phyloP scores from a whole-genome alignment of 2,113 vertebrate species.

The Gambusia affinis region DNA sequence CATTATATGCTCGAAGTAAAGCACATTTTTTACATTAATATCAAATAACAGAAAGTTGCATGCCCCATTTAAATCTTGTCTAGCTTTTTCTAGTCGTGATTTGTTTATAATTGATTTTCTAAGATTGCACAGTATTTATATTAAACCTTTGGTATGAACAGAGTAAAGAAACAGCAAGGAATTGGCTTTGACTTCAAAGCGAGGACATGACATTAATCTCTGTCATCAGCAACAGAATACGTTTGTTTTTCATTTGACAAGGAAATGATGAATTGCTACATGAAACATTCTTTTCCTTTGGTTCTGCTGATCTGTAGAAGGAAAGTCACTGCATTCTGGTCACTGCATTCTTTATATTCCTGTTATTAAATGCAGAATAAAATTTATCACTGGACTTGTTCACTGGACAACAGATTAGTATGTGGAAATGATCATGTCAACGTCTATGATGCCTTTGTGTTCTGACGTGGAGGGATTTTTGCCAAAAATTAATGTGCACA shows the following conservation, averaged over 20 bases:
- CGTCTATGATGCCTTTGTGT: constrained; percentile 11
- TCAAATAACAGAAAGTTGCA: not conserved
- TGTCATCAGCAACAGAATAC: not conserved
- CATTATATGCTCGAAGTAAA: not conserved
- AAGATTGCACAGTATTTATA: not conserved
- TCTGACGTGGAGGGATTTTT: not conserved
- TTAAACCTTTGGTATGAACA: not conserved
- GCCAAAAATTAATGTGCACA: not conserved
- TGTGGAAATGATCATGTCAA: constrained; percentile 10
- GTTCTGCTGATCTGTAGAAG: constrained; percentile 9
- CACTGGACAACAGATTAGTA: constrained; percentile 25
- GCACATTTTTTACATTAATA: not conserved
- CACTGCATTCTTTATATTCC: constrained; percentile 16
- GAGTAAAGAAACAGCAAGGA: not conserved
- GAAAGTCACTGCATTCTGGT: constrained; percentile 15
- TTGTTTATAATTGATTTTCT: not conserved
- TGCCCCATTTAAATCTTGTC: not conserved
- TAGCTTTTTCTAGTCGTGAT: not conserved
- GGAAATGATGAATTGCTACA: constrained; percentile 6
- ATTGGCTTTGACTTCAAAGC: not conserved
- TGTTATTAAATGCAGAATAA: constrained; percentile 24
- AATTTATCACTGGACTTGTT: constrained; percentile 12
- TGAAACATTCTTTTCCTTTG: constrained; percentile 12
- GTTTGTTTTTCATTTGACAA: constrained; percentile 8
- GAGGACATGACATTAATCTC: not conserved